Evolutionary conservation across 1,140 invertebrate genomes (phyloP).

Genomic region (Cheumatopsyche charites): DNA sequence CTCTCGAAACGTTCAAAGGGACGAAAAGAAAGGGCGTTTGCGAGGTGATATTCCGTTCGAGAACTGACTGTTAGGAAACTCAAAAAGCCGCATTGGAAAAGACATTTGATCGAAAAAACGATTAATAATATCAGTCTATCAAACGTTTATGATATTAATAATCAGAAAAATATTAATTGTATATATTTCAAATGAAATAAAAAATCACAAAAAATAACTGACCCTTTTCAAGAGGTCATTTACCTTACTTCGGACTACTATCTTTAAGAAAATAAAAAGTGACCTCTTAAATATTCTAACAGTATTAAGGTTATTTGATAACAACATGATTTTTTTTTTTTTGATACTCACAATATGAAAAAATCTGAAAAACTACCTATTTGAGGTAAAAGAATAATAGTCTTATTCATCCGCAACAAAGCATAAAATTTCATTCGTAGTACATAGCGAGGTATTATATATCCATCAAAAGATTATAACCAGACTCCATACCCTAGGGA

Average conservation of each 20-base stretch:
- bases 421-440: neutral
- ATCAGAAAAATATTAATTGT: too few species aligned
- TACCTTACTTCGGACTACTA: neutral
- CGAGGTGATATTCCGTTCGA: neutral
- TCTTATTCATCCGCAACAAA: too few species aligned
- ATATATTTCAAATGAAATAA: too few species aligned
- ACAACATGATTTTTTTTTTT: neutral
- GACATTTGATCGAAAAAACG: neutral
- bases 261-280: slow-evolving; percentile 1
- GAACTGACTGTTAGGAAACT: neutral
- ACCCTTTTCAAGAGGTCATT: neutral
- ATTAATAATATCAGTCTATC: neutral
- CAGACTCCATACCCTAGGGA: neutral
- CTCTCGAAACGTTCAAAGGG: neutral
- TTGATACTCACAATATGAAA: too few species aligned
- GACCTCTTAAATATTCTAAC: slow-evolving; percentile 3
- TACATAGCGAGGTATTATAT: neutral
- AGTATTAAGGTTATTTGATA: neutral
- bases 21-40: neutral
- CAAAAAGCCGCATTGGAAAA: neutral
- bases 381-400: too few species aligned
- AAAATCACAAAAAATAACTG: too few species aligned
- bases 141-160: too few species aligned
- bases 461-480: neutral
- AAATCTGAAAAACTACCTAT: too few species aligned